Evolutionary conservation across 2,113 vertebrate species (phyloP).

Genomic region (Brienomyrus brachyistius): DNA sequence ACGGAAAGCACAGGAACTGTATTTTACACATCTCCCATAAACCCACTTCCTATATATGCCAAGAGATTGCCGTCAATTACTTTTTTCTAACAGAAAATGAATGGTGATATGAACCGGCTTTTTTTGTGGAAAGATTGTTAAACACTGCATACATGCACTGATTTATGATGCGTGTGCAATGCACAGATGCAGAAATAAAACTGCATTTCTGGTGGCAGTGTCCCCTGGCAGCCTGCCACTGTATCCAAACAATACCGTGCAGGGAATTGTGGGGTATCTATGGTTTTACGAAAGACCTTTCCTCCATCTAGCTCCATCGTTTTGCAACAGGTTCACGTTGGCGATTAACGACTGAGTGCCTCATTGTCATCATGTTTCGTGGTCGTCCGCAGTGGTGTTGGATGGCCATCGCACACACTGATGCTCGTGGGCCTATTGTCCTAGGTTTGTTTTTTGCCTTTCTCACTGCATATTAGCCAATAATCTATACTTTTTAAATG

Average conservation of each 20-base stretch:
- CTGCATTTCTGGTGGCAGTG: neutral
- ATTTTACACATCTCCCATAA: slow-evolving; percentile 9
- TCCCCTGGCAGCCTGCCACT: neutral
- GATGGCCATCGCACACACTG: neutral
- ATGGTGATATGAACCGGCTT: neutral
- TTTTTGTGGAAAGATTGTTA: neutral
- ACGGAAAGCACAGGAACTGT: neutral
- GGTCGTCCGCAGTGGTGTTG: neutral
- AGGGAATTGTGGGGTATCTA: neutral
- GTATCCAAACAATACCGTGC: neutral
- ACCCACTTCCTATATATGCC: neutral
- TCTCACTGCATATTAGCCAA: neutral
- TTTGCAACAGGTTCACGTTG: neutral
- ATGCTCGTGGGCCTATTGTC: neutral
- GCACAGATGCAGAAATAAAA: neutral
- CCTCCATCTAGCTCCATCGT: neutral
- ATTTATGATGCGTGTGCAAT: neutral
- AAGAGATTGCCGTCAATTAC: neutral
- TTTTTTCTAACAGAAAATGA: neutral
- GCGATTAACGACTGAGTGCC: neutral
- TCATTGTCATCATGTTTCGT: slow-evolving; percentile 8
- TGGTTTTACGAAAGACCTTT: neutral
- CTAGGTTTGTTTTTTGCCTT: neutral
- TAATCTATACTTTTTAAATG: slow-evolving; percentile 5
- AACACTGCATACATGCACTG: neutral